phyloP scores from a whole-genome alignment of 2,888 invertebrate species.

The Beris morrisii region DNA sequence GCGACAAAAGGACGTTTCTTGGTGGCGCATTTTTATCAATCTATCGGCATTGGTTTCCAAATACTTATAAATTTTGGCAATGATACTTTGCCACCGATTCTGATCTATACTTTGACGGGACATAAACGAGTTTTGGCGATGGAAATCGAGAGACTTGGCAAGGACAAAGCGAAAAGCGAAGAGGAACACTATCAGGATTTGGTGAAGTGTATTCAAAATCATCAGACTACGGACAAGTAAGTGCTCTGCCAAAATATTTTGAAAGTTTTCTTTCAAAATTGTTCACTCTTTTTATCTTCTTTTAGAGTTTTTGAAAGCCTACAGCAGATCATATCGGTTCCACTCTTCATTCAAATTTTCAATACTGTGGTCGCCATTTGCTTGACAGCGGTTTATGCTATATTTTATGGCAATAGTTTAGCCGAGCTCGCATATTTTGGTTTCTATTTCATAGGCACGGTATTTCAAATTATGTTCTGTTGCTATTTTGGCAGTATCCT shows the following conservation, averaged over 20 bases:
- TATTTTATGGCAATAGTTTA: slow-evolving; percentile 52
- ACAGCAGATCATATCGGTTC: slow-evolving; percentile 58
- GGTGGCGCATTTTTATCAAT: slow-evolving; percentile 45
- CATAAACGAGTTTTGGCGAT: slow-evolving; percentile 48
- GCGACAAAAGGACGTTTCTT: slow-evolving; percentile 41
- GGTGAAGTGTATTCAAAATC: slow-evolving; percentile 47
- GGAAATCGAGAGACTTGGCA: slow-evolving; percentile 46
- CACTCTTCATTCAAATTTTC: slow-evolving; percentile 60
- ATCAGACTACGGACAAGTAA: slow-evolving; percentile 44
- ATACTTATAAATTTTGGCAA: slow-evolving; percentile 45
- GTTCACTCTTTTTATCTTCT: slow-evolving; percentile 32
- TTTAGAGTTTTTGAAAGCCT: slow-evolving; percentile 57
- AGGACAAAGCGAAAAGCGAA: slow-evolving; percentile 11
- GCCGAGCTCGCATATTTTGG: not conserved
- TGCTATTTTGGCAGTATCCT: slow-evolving; percentile 62
- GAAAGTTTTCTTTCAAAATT: too few relatives aligned
- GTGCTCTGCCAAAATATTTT: too few relatives aligned
- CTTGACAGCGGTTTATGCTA: slow-evolving; percentile 56
- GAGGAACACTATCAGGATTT: slow-evolving; percentile 41
- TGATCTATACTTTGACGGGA: slow-evolving; percentile 47
- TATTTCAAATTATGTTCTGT: slow-evolving; percentile 59
- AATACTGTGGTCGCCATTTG: slow-evolving; percentile 56
- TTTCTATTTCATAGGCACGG: slow-evolving; percentile 55
- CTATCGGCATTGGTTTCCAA: slow-evolving; percentile 42
- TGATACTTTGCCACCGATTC: slow-evolving; percentile 52